These are phyloP conservation scores for Rallus limicola DNA, from an alignment of 2,113 vertebrate genomes.

Conservation along the genomic window DNA sequence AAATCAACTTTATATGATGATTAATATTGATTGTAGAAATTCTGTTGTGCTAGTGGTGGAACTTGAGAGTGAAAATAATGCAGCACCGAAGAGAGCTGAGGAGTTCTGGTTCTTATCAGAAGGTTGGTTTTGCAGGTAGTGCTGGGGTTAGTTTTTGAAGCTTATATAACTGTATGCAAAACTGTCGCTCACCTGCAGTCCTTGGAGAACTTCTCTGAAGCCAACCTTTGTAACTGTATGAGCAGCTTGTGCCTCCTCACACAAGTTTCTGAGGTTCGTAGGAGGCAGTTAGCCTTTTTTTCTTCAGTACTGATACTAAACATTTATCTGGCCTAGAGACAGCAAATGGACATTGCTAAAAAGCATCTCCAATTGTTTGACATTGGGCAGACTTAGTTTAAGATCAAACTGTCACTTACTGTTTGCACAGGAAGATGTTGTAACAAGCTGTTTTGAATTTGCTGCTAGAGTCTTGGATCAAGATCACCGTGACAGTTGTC, in stretches of 20 bases:
- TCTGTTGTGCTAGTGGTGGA: neutral
- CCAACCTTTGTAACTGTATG: neutral
- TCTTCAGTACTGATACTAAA: neutral
- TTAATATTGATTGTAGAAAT: neutral
- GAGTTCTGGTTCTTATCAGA: neutral
- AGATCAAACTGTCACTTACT: neutral
- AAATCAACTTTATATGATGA: neutral
- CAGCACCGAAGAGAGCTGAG: neutral
- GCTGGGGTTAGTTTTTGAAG: neutral
- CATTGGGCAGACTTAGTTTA: neutral
- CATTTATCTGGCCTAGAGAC: conserved; percentile 18
- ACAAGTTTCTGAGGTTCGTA: neutral
- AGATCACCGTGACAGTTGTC: neutral
- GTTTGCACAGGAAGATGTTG: neutral
- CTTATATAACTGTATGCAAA: neutral
- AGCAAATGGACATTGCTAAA: neutral
- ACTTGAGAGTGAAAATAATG: neutral
- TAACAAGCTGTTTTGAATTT: neutral
- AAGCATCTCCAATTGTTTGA: neutral
- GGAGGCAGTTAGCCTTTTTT: neutral
- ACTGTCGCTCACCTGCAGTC: neutral
- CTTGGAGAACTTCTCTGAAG: neutral
- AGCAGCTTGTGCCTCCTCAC: neutral
- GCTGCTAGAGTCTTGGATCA: neutral
- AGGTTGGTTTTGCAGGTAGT: neutral